Evolutionary conservation across 1,140 invertebrate species (phyloP).

Genomic region (Zaprionus taronus): DNA sequence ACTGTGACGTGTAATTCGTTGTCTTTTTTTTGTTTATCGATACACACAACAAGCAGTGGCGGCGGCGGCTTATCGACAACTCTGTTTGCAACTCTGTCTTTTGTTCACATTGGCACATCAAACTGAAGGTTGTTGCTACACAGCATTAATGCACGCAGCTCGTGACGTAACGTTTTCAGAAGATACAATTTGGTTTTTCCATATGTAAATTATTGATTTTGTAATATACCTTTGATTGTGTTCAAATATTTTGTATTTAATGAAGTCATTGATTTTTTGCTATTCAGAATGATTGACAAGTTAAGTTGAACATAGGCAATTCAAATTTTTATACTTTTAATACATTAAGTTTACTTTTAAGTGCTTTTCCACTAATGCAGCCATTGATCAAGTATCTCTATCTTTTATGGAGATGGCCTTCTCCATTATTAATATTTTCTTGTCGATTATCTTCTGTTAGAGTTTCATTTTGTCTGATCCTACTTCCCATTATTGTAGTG

Average conservation of each 20-base stretch:
- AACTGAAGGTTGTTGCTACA: conserved; percentile 7
- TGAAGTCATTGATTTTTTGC: background rate
- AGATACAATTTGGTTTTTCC: too few relatives aligned
- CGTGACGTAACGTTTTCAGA: conserved; percentile 7
- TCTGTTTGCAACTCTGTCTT: conserved; percentile 28
- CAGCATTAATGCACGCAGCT: background rate
- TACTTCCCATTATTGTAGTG: background rate
- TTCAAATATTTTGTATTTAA: too few relatives aligned
- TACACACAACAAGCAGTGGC: conserved; percentile 4
- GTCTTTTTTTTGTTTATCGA: conserved; percentile 29
- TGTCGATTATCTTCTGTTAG: background rate
- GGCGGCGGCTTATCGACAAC: background rate
- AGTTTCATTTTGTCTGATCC: background rate
- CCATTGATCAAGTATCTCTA: background rate
- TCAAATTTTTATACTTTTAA: background rate
- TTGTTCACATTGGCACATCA: background rate
- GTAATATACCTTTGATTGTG: too few relatives aligned
- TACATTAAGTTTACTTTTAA: background rate
- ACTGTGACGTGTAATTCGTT: conserved; percentile 55
- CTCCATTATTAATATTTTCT: background rate
- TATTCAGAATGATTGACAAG: conserved; percentile 13
- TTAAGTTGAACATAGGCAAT: background rate
- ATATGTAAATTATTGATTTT: too few relatives aligned
- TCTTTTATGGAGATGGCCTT: background rate
- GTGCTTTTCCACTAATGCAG: background rate